A percentile compares a stretch with the other conserved stretches of the same genome.
phyloP scores from a whole-genome alignment of 2,797 vertebrate genomes.

The Enteromius treurensis region DNA sequence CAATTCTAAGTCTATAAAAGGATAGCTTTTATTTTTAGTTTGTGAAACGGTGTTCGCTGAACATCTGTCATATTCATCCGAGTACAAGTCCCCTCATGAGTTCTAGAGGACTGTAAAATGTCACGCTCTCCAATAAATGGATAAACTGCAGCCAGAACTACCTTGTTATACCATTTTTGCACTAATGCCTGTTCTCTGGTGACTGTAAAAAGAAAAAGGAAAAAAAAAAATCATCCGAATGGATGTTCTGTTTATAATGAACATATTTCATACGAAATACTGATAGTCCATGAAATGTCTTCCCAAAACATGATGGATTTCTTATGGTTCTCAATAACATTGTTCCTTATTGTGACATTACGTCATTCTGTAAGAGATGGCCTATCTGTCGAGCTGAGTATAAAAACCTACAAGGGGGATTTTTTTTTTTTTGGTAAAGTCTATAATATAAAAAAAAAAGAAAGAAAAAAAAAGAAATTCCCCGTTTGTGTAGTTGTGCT shows the following conservation, averaged over 20 bases:
- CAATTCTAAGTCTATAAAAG: not conserved
- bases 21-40: slow-evolving; percentile 1
- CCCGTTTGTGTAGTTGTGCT: slow-evolving; percentile 95
- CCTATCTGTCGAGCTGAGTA: slow-evolving; percentile 97
- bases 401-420: slow-evolving; percentile 97
- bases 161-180: slow-evolving; percentile 92
- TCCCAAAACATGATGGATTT: slow-evolving; percentile 95
- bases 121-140: slow-evolving; percentile 76
- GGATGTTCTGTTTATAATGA: slow-evolving; percentile 94
- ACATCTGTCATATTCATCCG: slow-evolving; percentile 41
- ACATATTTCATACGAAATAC: slow-evolving; percentile 92
- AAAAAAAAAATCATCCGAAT: slow-evolving; percentile 77
- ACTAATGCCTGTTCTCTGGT: slow-evolving; percentile 90
- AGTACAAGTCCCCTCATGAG: slow-evolving; percentile 37
- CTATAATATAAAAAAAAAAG: slow-evolving; percentile 94
- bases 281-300: slow-evolving; percentile 98
- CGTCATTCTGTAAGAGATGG: slow-evolving; percentile 98
- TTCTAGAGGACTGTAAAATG: slow-evolving; percentile 70
- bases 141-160: slow-evolving; percentile 88
- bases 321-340: slow-evolving; percentile 95
- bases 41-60: slow-evolving; percentile 20
- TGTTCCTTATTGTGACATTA: slow-evolving; percentile 95
- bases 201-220: slow-evolving; percentile 76
- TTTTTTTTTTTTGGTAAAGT: slow-evolving; percentile 96
- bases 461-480: slow-evolving; percentile 87